Evolutionary conservation across 2,113 vertebrate genomes (phyloP).

Genomic region (Cebidichthys violaceus): DNA sequence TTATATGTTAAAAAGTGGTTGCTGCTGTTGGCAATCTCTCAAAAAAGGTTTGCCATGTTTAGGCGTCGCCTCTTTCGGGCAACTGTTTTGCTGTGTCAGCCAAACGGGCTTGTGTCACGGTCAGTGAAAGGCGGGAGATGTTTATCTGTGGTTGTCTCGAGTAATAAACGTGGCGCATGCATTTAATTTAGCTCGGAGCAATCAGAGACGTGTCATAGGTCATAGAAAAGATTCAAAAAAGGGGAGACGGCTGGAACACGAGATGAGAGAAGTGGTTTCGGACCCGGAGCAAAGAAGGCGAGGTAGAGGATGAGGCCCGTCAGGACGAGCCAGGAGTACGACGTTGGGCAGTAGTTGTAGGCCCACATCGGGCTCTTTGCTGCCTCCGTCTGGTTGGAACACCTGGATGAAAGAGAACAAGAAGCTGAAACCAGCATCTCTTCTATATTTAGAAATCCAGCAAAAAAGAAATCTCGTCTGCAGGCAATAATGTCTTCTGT

Average conservation of each 20-base stretch:
- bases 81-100: too few species aligned
- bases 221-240: background rate
- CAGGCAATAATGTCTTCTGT: background rate
- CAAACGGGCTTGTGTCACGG: too few species aligned
- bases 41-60: too few species aligned
- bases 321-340: conserved; percentile 94
- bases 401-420: conserved; percentile 78
- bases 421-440: background rate
- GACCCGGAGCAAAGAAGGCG: conserved; percentile 95
- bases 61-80: too few species aligned
- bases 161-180: background rate
- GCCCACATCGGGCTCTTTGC: conserved; percentile 88
- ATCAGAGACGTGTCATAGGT: background rate
- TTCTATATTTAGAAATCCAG: too few species aligned
- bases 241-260: background rate
- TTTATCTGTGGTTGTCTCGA: background rate
- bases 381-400: conserved; percentile 86
- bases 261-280: background rate
- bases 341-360: conserved; percentile 96
- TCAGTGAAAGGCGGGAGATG: too few species aligned
- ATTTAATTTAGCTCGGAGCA: background rate
- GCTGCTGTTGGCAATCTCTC: too few species aligned
- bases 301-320: conserved; percentile 94
- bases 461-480: background rate
- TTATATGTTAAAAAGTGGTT: too few species aligned